Conservation (phyloP, 1,140 invertebrate species). For the Dinoponera quadriceps region DNA sequence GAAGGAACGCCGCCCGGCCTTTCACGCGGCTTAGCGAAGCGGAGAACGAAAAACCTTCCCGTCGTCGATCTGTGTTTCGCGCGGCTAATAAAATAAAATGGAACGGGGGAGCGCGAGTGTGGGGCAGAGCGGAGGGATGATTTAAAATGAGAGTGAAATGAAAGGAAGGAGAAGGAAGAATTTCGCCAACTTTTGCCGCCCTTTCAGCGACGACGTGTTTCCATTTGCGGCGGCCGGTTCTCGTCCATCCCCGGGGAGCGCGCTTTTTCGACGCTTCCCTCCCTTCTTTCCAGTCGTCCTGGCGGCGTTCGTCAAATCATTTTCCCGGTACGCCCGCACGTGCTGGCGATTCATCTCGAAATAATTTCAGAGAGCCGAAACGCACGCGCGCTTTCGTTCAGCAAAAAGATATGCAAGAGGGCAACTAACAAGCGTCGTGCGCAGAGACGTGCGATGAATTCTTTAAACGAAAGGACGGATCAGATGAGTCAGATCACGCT, state of each 20-base stretch:
- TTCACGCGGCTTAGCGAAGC: slow-evolving; percentile 29
- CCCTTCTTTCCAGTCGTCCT: not conserved
- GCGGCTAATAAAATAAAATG: no score
- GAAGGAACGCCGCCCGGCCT: slow-evolving; percentile 18
- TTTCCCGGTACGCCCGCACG: slow-evolving; percentile 11
- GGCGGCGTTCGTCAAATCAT: slow-evolving; percentile 28
- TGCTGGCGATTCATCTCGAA: slow-evolving; percentile 31
- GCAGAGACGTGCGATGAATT: slow-evolving; percentile 9
- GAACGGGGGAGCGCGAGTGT: no score
- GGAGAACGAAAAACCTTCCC: slow-evolving; percentile 42
- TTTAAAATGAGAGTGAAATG: no score
- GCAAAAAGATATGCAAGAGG: slow-evolving; percentile 5
- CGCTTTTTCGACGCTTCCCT: slow-evolving; percentile 5
- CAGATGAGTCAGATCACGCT: not conserved
- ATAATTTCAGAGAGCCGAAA: slow-evolving; percentile 25
- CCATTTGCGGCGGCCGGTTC: not conserved
- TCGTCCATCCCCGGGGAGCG: not conserved
- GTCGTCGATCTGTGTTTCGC: slow-evolving; percentile 16
- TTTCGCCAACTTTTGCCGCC: no score
- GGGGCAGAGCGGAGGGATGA: no score
- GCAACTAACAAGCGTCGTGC: not conserved
- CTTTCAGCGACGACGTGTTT: not conserved
- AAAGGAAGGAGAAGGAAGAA: no score
- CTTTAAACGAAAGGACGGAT: not conserved
- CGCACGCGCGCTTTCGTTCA: not conserved